Conservation (phyloP, 2,797 vertebrate genomes). For the Avahi laniger region DNA sequence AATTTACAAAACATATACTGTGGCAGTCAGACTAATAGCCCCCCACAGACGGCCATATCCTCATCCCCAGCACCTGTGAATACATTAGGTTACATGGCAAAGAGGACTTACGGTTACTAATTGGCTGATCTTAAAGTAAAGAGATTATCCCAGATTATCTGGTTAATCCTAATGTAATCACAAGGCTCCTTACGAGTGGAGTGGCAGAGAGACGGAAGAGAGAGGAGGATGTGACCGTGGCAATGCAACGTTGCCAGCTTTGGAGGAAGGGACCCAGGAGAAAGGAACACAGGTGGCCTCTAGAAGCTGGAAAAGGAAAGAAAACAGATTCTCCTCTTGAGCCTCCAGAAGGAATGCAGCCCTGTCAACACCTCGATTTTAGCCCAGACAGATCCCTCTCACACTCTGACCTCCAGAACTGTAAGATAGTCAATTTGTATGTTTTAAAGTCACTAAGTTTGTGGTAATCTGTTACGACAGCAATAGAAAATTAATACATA, state of each 20-base stretch:
- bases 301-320: neutral
- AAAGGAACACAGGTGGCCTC: neutral
- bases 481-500: neutral
- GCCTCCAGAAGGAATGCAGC: neutral
- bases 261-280: neutral
- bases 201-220: neutral
- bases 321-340: neutral
- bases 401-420: neutral
- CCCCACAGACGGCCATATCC: neutral
- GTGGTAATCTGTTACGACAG: neutral
- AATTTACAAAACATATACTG: neutral
- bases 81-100: neutral
- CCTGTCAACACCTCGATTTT: neutral
- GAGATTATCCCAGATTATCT: neutral
- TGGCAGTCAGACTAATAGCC: neutral
- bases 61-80: neutral
- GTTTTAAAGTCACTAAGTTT: slow-evolving; percentile 10
- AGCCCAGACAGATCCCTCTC: neutral
- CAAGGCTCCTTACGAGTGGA: neutral
- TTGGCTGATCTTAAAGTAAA: neutral
- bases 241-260: neutral
- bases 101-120: neutral
- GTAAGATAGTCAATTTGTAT: neutral
- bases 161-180: neutral
- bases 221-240: neutral